Base-by-base conservation (phyloP, 2,797 vertebrate genomes). In the Cyclopterus lumpus region DNA sequence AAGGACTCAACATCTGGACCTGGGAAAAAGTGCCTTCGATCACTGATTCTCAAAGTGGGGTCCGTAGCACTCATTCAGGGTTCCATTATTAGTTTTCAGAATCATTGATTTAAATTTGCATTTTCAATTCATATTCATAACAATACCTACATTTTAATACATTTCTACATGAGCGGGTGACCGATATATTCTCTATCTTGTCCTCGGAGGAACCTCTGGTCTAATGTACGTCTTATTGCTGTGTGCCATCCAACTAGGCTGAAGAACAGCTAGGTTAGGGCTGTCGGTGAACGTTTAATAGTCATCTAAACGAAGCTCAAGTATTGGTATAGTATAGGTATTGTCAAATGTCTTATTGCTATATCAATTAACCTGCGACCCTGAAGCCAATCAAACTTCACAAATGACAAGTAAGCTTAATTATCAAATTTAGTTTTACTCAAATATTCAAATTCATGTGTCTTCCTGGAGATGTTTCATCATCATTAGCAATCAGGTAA, bases 1-100 rank as follows among this genome's bases (percentile, higher is more conserved):
- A 92, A 94, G 6, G 92, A 81, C 82, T 81, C 94, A 2, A 92
- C 87, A 0, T 97, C 96, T 0, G 96, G 95, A 59, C 93, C 97
- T 97, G 88, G 7, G 26, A 57, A 14, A 36, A 10, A 49, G 28
- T 26, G 28, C 48, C 6, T 28, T 20, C n/a, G 8, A 49, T 49
- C 48, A 51, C 8, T 48, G 16, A 48, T n/a, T 24, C n/a, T 51
- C 48, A 51, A 24, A 51, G 48, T 24, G 44, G 44, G 18, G 7
- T 46, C 44, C 18, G 18, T 18, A 44, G 42, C 6, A 46, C 18
- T 48, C 20, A 20, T 48, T 48, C 44, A 48, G 44, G 20, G 3
- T 15, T 44, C 15, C 40, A 5, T 16, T 42, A 16, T 44, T 44
- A 44, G 15, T 44, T 44, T 44, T 44, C 15, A 42, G 20, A 10